Base-by-base conservation (phyloP, 2,888 invertebrate genomes). In the Salpingus planirostris region DNA sequence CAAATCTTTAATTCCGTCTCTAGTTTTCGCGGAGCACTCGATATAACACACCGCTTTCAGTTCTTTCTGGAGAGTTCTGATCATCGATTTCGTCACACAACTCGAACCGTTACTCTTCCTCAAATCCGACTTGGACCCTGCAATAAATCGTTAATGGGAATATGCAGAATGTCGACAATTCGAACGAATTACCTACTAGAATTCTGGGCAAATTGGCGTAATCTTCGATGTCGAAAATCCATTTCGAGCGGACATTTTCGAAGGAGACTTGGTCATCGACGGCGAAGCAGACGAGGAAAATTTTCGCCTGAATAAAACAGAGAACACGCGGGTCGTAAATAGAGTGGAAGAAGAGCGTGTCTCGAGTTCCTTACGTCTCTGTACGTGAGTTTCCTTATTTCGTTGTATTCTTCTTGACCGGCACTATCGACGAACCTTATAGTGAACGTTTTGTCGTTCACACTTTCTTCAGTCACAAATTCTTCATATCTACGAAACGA, bases 341-440 rank as follows among this genome's bases (percentile, higher is more conserved):
- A n/a, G n/a, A n/a, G n/a, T n/a, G n/a, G n/a, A n/a, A n/a, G n/a
- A n/a, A n/a, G n/a, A n/a, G n/a, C n/a, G n/a, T n/a, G n/a, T n/a
- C n/a, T n/a, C n/a, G n/a, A n/a, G n/a, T n/a, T n/a, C 2, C 14
- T 33, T 36, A 45, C 45, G 11, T 43, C 32, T 34, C 31, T 24
- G 15, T 47, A 49, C 8, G 31, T 24, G 21, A 38, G 24, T 26
- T 26, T 35, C 15, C 46, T 30, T 10, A 46, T 6, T 11, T 32
- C 27, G 15, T 41, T 38, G 15, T 86, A 88, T 62, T 88, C 88
- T 58, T 88, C 88, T 56, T 88, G 87, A 2, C 83, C 82, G 18
- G 87, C 86, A 13, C 86, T 87, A 59, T 88, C 47, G 3, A 44
- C 29, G 7, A 38, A 24, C 21, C 33, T 34, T 21, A 43, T 25